A percentile compares a stretch with the other conserved stretches of the same genome.
Conservation (phyloP, 2,797 vertebrate species). For the Anguilla marmorata region DNA sequence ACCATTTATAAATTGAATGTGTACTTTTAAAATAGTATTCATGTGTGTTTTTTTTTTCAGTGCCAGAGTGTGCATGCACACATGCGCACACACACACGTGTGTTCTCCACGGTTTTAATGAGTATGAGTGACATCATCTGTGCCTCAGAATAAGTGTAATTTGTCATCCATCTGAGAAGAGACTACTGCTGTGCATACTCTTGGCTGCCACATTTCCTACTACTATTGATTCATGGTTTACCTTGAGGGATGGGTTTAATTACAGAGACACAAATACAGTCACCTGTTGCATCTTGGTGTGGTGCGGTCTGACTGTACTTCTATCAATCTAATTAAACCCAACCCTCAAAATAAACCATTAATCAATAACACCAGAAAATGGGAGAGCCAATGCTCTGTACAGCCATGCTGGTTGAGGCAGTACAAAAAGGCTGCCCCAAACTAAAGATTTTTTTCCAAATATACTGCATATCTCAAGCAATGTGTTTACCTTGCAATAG, state of each 20-base stretch:
- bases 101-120: background rate
- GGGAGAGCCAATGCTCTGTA: no score
- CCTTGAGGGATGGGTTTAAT: conserved; percentile 40
- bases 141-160: background rate
- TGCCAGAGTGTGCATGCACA: background rate
- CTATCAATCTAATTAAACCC: conserved; percentile 53
- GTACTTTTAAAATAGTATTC: conserved; percentile 25
- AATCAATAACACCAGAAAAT: conserved; percentile 41
- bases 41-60: background rate
- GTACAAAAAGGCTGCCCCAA: background rate
- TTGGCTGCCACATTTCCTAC: conserved; percentile 13
- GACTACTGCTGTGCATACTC: background rate
- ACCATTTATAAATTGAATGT: conserved; percentile 5
- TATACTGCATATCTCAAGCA: background rate
- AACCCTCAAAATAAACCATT: conserved; percentile 49
- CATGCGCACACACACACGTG: conserved; percentile 11
- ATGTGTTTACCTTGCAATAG: background rate
- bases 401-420: background rate
- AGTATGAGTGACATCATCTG: conserved; percentile 1
- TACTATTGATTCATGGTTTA: conserved; percentile 20
- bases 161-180: background rate
- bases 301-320: conserved; percentile 37
- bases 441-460: background rate
- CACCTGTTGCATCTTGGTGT: conserved; percentile 43
- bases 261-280: conserved; percentile 41